Evolutionary conservation across 2,113 vertebrate genomes (phyloP), one percentile per base, ranked within the genome.

Genomic region (Polypterus senegalus): DNA sequence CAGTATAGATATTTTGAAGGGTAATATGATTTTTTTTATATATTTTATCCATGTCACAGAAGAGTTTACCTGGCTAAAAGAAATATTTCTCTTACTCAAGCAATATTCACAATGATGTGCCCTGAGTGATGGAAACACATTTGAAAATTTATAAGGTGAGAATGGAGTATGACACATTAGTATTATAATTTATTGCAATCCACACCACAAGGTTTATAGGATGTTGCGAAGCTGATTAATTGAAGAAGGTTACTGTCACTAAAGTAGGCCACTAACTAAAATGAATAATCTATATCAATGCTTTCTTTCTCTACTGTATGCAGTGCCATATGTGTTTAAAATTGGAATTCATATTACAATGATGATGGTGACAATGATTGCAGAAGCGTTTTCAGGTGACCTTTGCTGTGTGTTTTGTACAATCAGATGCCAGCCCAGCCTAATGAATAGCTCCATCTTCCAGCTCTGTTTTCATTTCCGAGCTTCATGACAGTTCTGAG

Each of bases 181-280:
- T 57, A 55, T 53, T 58, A 44, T 51, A 55, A 66, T 62, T 48
- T 58, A 57, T 66, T 59, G 51, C 58, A 46, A 58, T 51, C 10
- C 48, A 61, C 47, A 58, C 52, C 47, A 57, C 56, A 57, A 51
- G 55, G 8, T 54, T 66, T 48, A 58, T n/a, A 48, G 11, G 51
- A 51, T 62, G 60, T 58, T 62, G 57, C 61, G 59, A 66, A 66
- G 62, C 53, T 58, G 65, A 66, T 66, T 57, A 61, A 66, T 66
- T 56, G 3, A 4, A 61, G 47, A 60, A 43, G 55, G 44, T 55
- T 48, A 52, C 43, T 46, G 44, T 61, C 59, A 65, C 45, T 48
- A 52, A 66, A 66, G 60, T 61, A 61, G 60, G 65, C 54, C 65
- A 62, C 46, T 47, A 48, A 46, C 64, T 44, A 10, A 57, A 61